phyloP scores from a whole-genome alignment of 2,113 vertebrate genomes.

The Protobothrops flavoviridis region DNA sequence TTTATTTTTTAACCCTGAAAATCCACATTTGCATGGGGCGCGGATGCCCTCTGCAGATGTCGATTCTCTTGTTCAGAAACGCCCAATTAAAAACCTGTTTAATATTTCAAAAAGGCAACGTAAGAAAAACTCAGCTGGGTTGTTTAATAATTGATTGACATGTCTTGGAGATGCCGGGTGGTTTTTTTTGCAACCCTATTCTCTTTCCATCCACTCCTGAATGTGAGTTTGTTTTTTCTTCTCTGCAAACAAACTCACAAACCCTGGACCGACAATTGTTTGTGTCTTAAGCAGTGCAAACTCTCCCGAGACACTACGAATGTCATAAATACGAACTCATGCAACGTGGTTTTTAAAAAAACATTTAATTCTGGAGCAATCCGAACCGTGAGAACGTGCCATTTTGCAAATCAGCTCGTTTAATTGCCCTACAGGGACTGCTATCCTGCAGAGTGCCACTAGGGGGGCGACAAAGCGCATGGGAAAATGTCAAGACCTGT shows the following conservation, averaged over 20 bases:
- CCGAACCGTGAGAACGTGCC: too few relatives aligned
- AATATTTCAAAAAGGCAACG: conserved; percentile 83
- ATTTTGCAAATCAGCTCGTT: too few relatives aligned
- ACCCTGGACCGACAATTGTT: not conserved
- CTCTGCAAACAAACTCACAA: not conserved
- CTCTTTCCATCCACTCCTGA: not conserved
- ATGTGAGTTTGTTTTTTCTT: not conserved
- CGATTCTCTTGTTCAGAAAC: not conserved
- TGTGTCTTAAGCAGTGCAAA: not conserved
- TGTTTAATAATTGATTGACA: conserved; percentile 74
- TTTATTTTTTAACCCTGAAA: not conserved
- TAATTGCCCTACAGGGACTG: too few relatives aligned
- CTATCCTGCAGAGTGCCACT: too few relatives aligned
- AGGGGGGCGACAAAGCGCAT: too few relatives aligned
- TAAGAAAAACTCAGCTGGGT: conserved; percentile 60
- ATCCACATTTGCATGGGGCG: not conserved
- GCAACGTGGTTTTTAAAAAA: too few relatives aligned
- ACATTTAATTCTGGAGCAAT: too few relatives aligned
- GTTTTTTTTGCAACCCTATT: not conserved
- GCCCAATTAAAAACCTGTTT: conserved; percentile 52
- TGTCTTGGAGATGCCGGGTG: conserved; percentile 3
- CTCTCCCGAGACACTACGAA: too few relatives aligned
- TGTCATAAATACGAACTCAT: too few relatives aligned
- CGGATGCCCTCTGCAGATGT: not conserved
- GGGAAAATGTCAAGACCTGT: too few relatives aligned